Base-by-base conservation (phyloP, 2,113 vertebrate species). In the Oceanites oceanicus region DNA sequence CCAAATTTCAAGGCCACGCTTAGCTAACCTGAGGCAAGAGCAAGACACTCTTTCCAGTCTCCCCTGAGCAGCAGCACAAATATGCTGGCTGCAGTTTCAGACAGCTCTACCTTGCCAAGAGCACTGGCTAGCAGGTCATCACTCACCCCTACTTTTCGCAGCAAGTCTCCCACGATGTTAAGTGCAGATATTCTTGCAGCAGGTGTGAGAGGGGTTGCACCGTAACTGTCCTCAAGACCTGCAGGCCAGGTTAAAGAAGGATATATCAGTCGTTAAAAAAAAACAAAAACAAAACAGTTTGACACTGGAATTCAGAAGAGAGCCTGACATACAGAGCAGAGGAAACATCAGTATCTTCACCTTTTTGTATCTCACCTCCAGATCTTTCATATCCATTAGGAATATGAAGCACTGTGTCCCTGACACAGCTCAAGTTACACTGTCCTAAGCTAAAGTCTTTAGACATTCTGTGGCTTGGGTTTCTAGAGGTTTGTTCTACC, bases 121-220 rank as follows among this genome's bases (percentile, higher is more conserved):
- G n/a, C 47, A 15, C 1, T 32, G 21, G 16, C 44, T 72, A 68
- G 36, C 66, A 89, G 38, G 9, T 7, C 40, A 90, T n/a, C 66
- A 52, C 42, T 87, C 97, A 99, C 99, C 97, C 99, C 99, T 3
- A 99, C 99, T 99, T 99, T 99, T 87, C 99, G 98, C 71, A 99
- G 98, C 81, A 99, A 98, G 95, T 99, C 99, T 61, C 99, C 99
- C 13, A 99, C 99, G 1, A 99, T 99, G 96, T 99, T 99, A 49
- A 99, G 98, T 14, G 99, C 99, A 62, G 99, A 99, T 98, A 99
- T 99, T 88, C 99, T 98, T 65, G 99, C 99, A 4, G 99, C 99
- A 4, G 99, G 99, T 5, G 99, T 99, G 52, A 99, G 98, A 4
- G 99, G 99, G 9, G 98, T 99, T 83, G 98, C 98, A 7, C 98